These are phyloP conservation scores for Podarcis muralis DNA, from an alignment of 2,113 vertebrate species.

Conservation along the genomic window DNA sequence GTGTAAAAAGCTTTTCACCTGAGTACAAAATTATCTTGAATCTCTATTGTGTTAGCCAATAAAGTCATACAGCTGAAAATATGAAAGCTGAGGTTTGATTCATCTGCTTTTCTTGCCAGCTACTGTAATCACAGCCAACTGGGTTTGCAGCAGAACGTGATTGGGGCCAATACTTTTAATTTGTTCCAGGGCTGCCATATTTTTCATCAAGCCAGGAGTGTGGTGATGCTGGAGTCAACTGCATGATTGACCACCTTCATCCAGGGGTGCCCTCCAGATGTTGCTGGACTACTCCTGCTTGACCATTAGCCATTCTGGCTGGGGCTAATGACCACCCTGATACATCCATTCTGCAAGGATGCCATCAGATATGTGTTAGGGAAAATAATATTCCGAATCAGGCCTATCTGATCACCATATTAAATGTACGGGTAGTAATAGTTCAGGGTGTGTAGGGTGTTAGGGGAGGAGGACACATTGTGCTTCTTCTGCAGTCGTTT, in stretches of 20 bases:
- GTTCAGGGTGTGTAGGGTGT: not conserved
- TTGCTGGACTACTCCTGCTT: too few relatives aligned
- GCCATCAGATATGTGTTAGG: not conserved
- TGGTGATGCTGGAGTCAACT: not conserved
- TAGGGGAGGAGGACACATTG: too few relatives aligned
- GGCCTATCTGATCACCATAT: not conserved
- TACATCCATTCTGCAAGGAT: not conserved
- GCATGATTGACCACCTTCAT: not conserved
- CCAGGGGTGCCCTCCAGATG: too few relatives aligned
- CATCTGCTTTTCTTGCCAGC: not conserved
- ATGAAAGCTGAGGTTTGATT: not conserved
- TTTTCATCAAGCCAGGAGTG: not conserved
- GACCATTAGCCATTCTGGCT: too few relatives aligned
- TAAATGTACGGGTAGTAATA: not conserved
- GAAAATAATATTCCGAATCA: not conserved
- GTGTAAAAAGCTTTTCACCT: slow-evolving; percentile 33
- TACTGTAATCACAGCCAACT: not conserved
- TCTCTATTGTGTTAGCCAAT: not conserved
- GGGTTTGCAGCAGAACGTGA: not conserved
- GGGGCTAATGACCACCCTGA: not conserved
- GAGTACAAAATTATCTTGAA: slow-evolving; percentile 33
- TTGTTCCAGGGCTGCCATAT: not conserved
- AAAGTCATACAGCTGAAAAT: not conserved
- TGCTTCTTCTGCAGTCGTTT: not conserved
- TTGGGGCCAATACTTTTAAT: not conserved